Percentiles rank a stretch among this genome's conserved stretches.
These are phyloP conservation scores for Orthosia cruda DNA, from an alignment of 2,888 invertebrate species.

Conservation along the genomic window DNA sequence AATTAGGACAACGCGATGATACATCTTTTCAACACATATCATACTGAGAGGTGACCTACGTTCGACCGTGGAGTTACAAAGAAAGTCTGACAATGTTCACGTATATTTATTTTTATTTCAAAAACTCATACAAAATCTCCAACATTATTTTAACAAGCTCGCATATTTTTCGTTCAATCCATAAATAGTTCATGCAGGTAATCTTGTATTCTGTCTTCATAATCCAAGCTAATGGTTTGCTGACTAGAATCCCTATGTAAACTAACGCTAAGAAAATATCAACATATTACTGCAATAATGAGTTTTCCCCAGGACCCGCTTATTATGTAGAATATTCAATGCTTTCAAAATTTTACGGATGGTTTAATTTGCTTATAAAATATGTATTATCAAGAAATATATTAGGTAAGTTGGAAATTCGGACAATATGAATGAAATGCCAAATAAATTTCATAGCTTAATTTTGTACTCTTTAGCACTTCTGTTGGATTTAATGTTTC, in stretches of 20 bases:
- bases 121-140: conserved; percentile 11
- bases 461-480: no score
- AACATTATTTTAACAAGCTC: conserved; percentile 19
- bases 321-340: conserved; percentile 61
- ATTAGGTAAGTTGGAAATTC: not conserved
- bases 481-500: no score
- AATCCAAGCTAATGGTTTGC: conserved; percentile 46
- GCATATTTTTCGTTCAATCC: conserved; percentile 25
- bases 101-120: conserved; percentile 29
- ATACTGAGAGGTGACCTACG: not conserved
- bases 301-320: conserved; percentile 36
- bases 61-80: not conserved
- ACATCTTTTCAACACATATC: not conserved
- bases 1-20: not conserved
- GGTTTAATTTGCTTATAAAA: not conserved
- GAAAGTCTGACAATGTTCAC: not conserved
- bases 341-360: conserved; percentile 33
- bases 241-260: conserved; percentile 56
- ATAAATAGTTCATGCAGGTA: conserved; percentile 52
- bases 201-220: conserved; percentile 49
- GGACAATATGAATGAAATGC: not conserved
- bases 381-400: conserved; percentile 6
- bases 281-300: conserved; percentile 57
- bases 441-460: not conserved
- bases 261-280: conserved; percentile 59